Evolutionary conservation across 2,888 invertebrate genomes (phyloP).

Genomic region (Marronus borbonicus): DNA sequence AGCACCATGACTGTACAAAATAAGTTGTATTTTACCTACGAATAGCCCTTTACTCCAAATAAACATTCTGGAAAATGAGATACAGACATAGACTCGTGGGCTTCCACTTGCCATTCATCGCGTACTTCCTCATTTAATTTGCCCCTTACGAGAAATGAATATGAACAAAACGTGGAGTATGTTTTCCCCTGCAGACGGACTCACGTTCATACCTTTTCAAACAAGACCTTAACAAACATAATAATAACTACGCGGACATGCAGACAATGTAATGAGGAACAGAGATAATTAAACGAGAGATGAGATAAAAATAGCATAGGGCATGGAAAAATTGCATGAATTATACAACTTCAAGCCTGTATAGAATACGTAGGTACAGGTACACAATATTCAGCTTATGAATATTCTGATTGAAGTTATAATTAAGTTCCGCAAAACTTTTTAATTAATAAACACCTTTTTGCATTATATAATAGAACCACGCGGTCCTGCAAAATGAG

Average conservation of each 20-base stretch:
- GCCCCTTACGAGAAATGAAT: too few relatives aligned
- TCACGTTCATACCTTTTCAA: neutral
- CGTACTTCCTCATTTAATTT: too few relatives aligned
- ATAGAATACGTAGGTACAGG: neutral
- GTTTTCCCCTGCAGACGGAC: neutral
- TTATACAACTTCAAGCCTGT: neutral
- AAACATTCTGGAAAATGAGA: too few relatives aligned
- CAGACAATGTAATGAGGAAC: neutral
- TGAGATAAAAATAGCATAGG: neutral
- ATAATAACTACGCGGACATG: neutral
- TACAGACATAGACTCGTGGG: too few relatives aligned
- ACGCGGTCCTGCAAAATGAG: conserved; percentile 20
- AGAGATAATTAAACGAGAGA: neutral
- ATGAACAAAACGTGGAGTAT: too few relatives aligned
- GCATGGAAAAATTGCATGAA: conserved; percentile 18
- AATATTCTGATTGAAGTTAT: conserved; percentile 47
- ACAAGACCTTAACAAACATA: conserved; percentile 16
- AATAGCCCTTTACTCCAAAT: too few relatives aligned
- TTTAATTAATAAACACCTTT: conserved; percentile 45
- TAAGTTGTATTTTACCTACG: too few relatives aligned
- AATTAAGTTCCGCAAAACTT: conserved; percentile 44
- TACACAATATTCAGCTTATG: conserved; percentile 30
- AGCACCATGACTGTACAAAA: too few relatives aligned
- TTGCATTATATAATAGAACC: conserved; percentile 39
- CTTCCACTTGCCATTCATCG: neutral